Base-by-base conservation (phyloP, 2,888 invertebrate genomes). In the Torymus aiolomorphi region DNA sequence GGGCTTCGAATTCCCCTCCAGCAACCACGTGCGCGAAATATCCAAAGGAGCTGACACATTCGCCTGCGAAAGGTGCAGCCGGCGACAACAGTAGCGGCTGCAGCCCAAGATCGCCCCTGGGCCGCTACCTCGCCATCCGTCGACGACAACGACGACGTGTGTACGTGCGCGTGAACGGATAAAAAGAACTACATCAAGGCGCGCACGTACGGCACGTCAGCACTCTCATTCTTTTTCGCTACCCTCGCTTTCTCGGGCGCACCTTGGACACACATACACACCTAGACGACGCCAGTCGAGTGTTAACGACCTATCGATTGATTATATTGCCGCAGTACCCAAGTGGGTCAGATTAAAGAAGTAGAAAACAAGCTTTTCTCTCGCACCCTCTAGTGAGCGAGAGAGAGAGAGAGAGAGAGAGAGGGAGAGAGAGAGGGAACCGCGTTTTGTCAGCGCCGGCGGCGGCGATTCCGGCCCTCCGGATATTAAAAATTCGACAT, bases 271-370 rank as follows among this genome's bases (percentile, higher is more conserved):
- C 42, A 42, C 42, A 42, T 8, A 8, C 70, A 61, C 75, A 79
- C 66, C 74, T 69, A n/a, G n/a, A 76, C 52, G 72, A 83, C 63
- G 78, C 77, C 51, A 73, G 75, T 67, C 79, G 84, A 85, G 84
- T 85, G 82, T 76, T 85, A 84, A 84, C 81, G 80, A 85, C 82
- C 83, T 84, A 85, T 86, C 85, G 86, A 87, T 86, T 85, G 83
- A 85, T 85, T 82, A 85, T 83, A 59, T 71, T 83, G 82, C 83
- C 84, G 83, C 84, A 83, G 83, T 80, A 78, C 81, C 82, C 76
- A 84, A 85, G 83, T 86, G 82, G 85, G 85, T 85, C 84, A 85
- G 74, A 75, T 80, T 80, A 75, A 81, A 78, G 66, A 77, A 66
- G 75, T 62, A 42, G 71, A 72, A 82, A 70, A 69, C 59, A 67